Conservation (phyloP, 2,113 vertebrate genomes). For the Sinosuthora webbiana region DNA sequence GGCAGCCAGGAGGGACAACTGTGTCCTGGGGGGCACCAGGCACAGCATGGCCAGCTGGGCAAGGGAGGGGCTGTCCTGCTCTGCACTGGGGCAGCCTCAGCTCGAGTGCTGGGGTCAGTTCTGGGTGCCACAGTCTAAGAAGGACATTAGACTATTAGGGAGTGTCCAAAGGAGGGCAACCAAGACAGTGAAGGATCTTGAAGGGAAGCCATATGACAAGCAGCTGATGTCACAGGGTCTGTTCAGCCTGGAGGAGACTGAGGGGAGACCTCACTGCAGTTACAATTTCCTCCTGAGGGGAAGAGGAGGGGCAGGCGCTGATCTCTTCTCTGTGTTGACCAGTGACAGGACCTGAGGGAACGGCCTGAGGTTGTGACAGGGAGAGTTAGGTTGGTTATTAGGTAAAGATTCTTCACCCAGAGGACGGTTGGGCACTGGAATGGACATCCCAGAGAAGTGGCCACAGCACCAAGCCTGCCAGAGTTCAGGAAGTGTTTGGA, state of each 20-base stretch:
- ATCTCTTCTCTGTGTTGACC: not conserved
- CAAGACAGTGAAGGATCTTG: not conserved
- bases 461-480: not conserved
- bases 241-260: not conserved
- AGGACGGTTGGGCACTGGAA: not conserved
- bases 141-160: not conserved
- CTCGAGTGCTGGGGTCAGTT: rapidly evolving
- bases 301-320: not conserved
- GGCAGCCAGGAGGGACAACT: not conserved
- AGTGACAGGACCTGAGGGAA: not conserved
- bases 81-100: not conserved
- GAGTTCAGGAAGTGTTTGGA: not conserved
- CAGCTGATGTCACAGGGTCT: not conserved
- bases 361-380: not conserved
- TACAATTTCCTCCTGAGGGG: rapidly evolving
- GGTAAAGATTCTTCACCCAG: not conserved
- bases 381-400: not conserved
- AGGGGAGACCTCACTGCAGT: not conserved
- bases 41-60: rapidly evolving
- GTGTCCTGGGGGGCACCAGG: not conserved
- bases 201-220: not conserved
- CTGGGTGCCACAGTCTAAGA: not conserved
- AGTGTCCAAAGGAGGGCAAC: not conserved
- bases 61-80: not conserved
- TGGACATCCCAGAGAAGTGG: not conserved